These are phyloP conservation scores for Pachliopta kotzebuea DNA, from an alignment of 2,888 invertebrate genomes.

Conservation along the genomic window DNA sequence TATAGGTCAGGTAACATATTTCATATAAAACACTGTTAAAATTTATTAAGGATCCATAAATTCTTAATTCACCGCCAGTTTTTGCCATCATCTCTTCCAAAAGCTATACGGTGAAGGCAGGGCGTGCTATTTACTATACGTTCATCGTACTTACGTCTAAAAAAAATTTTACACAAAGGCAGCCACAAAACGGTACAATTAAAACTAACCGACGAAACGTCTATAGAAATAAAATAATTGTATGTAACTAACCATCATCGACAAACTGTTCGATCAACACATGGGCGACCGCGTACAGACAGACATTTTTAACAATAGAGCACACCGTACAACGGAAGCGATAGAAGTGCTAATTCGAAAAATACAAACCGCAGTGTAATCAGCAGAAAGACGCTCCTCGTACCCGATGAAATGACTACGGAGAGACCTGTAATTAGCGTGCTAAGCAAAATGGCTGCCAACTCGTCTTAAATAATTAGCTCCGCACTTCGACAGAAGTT, in stretches of 20 bases:
- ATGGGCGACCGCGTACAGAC: slow-evolving; percentile 46
- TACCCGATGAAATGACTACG: slow-evolving; percentile 71
- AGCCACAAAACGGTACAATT: not conserved
- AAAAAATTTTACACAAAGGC: too few species aligned
- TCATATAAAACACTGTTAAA: too few species aligned
- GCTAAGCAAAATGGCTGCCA: slow-evolving; percentile 76
- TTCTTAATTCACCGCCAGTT: too few species aligned
- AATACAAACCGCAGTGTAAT: slow-evolving; percentile 73
- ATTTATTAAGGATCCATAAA: too few species aligned
- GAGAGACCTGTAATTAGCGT: slow-evolving; percentile 67
- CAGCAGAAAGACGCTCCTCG: slow-evolving; percentile 65
- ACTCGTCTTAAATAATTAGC: slow-evolving; percentile 40
- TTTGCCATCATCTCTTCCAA: too few species aligned
- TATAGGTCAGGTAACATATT: too few species aligned
- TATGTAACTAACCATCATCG: slow-evolving; percentile 12
- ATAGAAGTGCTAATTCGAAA: slow-evolving; percentile 78
- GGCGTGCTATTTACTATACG: too few species aligned
- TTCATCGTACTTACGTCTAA: too few species aligned
- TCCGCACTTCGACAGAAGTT: slow-evolving; percentile 31
- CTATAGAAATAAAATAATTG: slow-evolving; percentile 10
- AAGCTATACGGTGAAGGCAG: too few species aligned
- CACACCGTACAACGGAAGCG: slow-evolving; percentile 61
- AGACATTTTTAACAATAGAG: slow-evolving; percentile 64
- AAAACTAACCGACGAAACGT: slow-evolving; percentile 1
- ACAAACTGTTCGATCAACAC: slow-evolving; percentile 24